A percentile compares a stretch with the other conserved stretches of the same genome.
These are phyloP conservation scores for Platalea minor DNA, from an alignment of 2,797 vertebrate genomes.

Conservation along the genomic window DNA sequence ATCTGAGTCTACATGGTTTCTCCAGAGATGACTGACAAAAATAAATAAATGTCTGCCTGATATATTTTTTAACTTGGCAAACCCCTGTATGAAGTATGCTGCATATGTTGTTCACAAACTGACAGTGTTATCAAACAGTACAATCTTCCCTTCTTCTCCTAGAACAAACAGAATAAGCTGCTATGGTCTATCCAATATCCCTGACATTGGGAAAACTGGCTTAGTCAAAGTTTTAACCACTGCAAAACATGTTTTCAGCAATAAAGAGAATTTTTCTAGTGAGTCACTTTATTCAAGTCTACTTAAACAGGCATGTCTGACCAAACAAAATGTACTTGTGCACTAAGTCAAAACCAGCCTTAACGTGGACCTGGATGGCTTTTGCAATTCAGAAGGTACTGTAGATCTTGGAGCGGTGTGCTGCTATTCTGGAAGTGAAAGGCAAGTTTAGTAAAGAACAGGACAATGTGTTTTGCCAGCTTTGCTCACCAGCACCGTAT, in stretches of 20 bases:
- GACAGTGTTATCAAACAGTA: background rate
- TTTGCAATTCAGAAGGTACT: background rate
- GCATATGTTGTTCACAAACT: background rate
- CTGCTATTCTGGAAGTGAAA: background rate
- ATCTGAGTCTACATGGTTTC: background rate
- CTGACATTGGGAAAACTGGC: background rate
- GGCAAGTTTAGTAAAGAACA: background rate
- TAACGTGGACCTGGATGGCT: too few species aligned
- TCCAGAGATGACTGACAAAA: slow-evolving; percentile 26
- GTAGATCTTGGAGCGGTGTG: background rate
- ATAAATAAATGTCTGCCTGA: background rate
- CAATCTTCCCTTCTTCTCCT: background rate
- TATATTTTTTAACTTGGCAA: background rate
- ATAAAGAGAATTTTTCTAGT: background rate
- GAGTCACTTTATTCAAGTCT: background rate
- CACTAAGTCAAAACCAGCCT: background rate
- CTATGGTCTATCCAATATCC: background rate
- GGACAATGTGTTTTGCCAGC: background rate
- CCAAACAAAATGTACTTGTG: background rate
- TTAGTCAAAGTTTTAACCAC: slow-evolving; percentile 5
- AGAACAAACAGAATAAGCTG: background rate
- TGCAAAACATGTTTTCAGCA: background rate
- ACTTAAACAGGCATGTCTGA: background rate
- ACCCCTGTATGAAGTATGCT: background rate
- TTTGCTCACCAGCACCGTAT: background rate